Base-by-base conservation (phyloP, 2,113 vertebrate genomes). In the Phaethon lepturus region DNA sequence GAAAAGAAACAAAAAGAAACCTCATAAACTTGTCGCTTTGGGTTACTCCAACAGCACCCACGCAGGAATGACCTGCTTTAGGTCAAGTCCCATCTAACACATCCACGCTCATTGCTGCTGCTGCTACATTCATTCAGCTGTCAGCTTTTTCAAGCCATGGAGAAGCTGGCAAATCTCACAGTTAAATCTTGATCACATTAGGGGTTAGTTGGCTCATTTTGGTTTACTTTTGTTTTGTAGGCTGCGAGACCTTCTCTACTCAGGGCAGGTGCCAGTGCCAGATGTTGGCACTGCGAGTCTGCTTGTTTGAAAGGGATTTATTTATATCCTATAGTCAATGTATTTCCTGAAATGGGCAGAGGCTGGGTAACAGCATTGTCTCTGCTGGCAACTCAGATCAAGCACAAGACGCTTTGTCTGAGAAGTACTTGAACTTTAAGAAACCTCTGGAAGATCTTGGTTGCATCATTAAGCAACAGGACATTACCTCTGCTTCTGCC, bases 241-340 rank as follows among this genome's bases (percentile, higher is more conserved):
- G 49, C 50, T 79, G 53, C 6, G 42, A 93, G 22, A 73, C 26
- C 31, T 90, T 59, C 75, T 82, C 84, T 71, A 15, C 42, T 91
- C 6, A 17, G 83, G 33, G 69, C 44, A 74, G 88, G 58, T 10
- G 2, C n/a, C 15, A 5, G 20, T 5, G 4, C 35, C 88, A 94
- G 82, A 52, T 88, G 81, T 38, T 38, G 38, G 38, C 94, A 49
- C 53, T 2, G 35, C 14, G 17, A 86, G 80, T 67, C 90, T 69
- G 80, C 78, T 50, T 74, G 82, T 75, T 87, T 85, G 93, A 49
- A 94, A 95, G 59, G 90, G 67, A 86, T 95, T 97, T 95, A 73
- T 92, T 96, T 86, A 26, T 53, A 94, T 90, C 91, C 76, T 69
- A 20, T 17, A 74, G 55, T 83, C 90, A 93, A 29, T 58, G 52